Conservation (phyloP, 2,797 vertebrate species). For the Dromococcyx pavoninus region DNA sequence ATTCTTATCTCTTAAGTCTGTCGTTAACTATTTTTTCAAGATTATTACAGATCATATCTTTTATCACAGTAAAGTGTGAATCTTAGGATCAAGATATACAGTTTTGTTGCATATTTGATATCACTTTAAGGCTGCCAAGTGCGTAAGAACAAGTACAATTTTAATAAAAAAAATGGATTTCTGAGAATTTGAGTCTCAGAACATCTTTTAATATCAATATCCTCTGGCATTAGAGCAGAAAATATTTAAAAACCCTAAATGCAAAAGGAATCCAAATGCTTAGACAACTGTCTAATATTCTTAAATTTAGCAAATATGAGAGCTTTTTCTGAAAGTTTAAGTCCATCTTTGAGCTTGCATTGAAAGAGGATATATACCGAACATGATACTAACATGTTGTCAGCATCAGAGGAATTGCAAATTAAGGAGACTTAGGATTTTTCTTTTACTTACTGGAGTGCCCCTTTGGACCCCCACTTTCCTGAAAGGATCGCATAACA, state of each 20-base stretch:
- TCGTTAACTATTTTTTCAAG: slow-evolving; percentile 78
- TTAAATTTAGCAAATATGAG: slow-evolving; percentile 46
- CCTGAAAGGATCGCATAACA: slow-evolving; percentile 34
- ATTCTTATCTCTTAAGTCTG: slow-evolving; percentile 75
- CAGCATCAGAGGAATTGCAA: slow-evolving; percentile 40
- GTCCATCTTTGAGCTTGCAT: slow-evolving; percentile 14
- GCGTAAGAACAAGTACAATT: slow-evolving; percentile 72
- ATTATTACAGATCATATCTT: slow-evolving; percentile 74
- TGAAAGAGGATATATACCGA: neutral
- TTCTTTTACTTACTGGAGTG: neutral
- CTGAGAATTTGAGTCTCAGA: slow-evolving; percentile 67
- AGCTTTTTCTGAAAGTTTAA: slow-evolving; percentile 23
- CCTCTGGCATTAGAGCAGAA: slow-evolving; percentile 41
- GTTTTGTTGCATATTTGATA: slow-evolving; percentile 48
- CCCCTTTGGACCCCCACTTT: neutral
- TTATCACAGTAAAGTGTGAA: slow-evolving; percentile 70
- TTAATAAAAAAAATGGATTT: slow-evolving; percentile 73
- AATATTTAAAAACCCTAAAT: slow-evolving; percentile 59
- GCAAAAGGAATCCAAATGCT: slow-evolving; percentile 46
- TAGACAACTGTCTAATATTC: slow-evolving; percentile 55
- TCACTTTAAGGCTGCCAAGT: slow-evolving; percentile 64
- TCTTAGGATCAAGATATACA: slow-evolving; percentile 65
- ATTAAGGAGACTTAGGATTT: slow-evolving; percentile 31
- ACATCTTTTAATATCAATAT: slow-evolving; percentile 59
- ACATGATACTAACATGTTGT: neutral